Percentiles rank a stretch among this genome's conserved stretches.
phyloP scores from a whole-genome alignment of 1,140 invertebrate genomes.

The Zelostemma sp. region DNA sequence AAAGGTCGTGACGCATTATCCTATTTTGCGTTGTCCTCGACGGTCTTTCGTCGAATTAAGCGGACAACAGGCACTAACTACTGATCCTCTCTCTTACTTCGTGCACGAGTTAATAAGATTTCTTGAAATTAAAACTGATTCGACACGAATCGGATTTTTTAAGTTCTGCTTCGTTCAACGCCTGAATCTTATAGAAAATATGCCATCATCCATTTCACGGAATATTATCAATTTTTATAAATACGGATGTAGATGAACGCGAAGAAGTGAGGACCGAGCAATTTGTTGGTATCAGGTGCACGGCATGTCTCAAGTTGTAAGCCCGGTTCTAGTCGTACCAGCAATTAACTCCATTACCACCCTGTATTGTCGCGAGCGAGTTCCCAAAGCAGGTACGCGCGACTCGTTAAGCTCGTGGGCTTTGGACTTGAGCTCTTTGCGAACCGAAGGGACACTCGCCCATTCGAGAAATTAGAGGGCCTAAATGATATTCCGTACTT shows the following conservation, averaged over 20 bases:
- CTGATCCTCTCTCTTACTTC: slow-evolving; percentile 19
- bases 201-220: no score
- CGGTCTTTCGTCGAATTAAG: slow-evolving; percentile 48
- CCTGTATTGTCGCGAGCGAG: slow-evolving; percentile 62
- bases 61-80: slow-evolving; percentile 48
- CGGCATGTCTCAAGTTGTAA: slow-evolving; percentile 65
- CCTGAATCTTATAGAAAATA: not conserved
- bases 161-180: not conserved
- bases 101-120: slow-evolving; percentile 14
- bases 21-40: slow-evolving; percentile 57
- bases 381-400: slow-evolving; percentile 52
- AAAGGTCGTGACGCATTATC: slow-evolving; percentile 59
- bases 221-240: no score
- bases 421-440: slow-evolving; percentile 53
- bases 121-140: not conserved
- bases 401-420: slow-evolving; percentile 65
- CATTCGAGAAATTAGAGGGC: not conserved
- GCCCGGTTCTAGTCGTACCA: slow-evolving; percentile 53
- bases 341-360: slow-evolving; percentile 70
- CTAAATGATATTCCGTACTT: no score
- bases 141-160: not conserved
- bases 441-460: slow-evolving; percentile 40
- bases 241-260: slow-evolving; percentile 45
- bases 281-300: slow-evolving; percentile 70
- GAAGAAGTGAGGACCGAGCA: slow-evolving; percentile 58